phyloP scores from a whole-genome alignment of 2,888 invertebrate species.

The Venusia cambrica region DNA sequence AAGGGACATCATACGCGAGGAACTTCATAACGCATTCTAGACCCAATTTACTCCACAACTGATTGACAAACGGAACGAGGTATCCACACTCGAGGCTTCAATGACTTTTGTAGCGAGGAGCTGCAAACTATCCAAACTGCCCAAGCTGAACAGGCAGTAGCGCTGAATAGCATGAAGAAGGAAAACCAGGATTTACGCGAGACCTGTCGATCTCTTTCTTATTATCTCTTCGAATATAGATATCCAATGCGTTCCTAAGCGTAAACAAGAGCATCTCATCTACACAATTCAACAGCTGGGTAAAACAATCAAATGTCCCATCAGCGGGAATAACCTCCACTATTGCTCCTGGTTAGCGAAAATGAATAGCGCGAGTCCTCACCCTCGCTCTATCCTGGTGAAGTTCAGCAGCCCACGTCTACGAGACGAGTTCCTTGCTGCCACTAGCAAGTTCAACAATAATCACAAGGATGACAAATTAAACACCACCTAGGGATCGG shows the following conservation, averaged over 20 bases:
- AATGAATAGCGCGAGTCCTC: conserved; percentile 7
- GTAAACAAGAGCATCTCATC: conserved; percentile 27
- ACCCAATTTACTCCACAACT: neutral
- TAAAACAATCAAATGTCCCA: conserved; percentile 16
- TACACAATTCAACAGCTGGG: conserved; percentile 23
- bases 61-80: neutral
- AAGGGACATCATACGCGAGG: neutral
- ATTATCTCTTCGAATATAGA: conserved; percentile 21
- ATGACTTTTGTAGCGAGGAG: neutral
- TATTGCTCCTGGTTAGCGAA: conserved; percentile 27
- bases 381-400: conserved; percentile 26
- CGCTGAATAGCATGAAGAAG: neutral
- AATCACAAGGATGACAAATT: conserved; percentile 1
- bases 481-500: conserved; percentile 2
- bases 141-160: neutral
- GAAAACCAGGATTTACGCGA: neutral
- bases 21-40: neutral
- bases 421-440: no score
- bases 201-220: conserved; percentile 1
- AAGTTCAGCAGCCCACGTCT: conserved; percentile 20
- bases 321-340: conserved; percentile 21
- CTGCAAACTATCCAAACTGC: neutral
- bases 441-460: conserved; percentile 1
- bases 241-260: conserved; percentile 30
- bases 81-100: neutral